Evolutionary conservation across 1,140 invertebrate species (phyloP).

Genomic region (Rhagoletis zephyria): DNA sequence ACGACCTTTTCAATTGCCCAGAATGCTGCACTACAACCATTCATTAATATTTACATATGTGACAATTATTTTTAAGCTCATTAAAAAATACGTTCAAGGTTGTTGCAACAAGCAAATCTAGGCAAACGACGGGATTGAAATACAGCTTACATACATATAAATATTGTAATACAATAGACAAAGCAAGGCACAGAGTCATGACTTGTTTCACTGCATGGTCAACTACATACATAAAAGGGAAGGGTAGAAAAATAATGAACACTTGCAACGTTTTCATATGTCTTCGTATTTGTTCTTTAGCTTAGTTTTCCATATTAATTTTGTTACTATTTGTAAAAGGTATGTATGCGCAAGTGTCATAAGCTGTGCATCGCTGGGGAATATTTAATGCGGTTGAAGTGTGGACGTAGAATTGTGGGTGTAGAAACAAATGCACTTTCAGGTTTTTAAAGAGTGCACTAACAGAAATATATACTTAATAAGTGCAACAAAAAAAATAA

Average conservation of each 20-base stretch:
- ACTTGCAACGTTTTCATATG: background rate
- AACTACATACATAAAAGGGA: background rate
- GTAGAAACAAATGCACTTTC: background rate
- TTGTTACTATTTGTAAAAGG: too few species aligned
- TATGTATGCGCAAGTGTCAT: too few species aligned
- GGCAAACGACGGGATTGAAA: background rate
- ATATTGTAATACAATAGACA: background rate
- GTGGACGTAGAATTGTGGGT: background rate
- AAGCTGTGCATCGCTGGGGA: too few species aligned
- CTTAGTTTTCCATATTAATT: too few species aligned
- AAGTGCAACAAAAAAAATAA: background rate
- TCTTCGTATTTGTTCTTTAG: too few species aligned
- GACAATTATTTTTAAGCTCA: slow-evolving; percentile 43
- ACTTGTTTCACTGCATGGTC: background rate
- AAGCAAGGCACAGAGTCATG: background rate
- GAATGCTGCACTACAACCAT: background rate
- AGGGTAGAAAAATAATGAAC: background rate
- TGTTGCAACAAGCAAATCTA: background rate
- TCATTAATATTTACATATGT: background rate
- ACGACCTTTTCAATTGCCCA: background rate
- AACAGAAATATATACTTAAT: background rate
- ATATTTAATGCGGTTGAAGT: too few species aligned
- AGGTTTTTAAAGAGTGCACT: background rate
- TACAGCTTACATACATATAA: too few species aligned
- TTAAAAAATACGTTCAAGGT: slow-evolving; percentile 45